Percentiles rank a stretch among this genome's conserved stretches.
Conservation (phyloP, 1,140 invertebrate species). For the Panagrolaimus sp. region DNA sequence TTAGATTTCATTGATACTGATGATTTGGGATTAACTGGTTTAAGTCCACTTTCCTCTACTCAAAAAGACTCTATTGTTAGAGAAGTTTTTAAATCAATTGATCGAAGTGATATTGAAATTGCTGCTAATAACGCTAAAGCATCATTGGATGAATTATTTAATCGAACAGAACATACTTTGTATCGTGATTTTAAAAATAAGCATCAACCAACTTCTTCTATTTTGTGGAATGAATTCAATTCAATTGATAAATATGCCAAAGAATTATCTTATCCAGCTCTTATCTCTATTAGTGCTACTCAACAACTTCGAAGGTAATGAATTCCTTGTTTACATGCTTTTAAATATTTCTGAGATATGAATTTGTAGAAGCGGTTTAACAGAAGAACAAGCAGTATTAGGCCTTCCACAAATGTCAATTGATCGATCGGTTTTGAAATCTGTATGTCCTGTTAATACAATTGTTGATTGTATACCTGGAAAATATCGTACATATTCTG, state of each 20-base stretch:
- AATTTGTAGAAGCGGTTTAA: conserved; percentile 9
- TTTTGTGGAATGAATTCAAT: conserved; percentile 41
- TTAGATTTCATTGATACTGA: conserved; percentile 19
- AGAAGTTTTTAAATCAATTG: background rate
- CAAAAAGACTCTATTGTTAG: background rate
- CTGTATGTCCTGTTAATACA: conserved; percentile 37
- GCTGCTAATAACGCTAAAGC: conserved; percentile 20
- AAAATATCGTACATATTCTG: conserved; percentile 70
- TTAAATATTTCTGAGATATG: conserved; percentile 13
- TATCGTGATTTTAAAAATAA: conserved; percentile 11
- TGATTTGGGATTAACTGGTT: conserved; percentile 10
- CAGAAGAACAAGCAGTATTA: conserved; percentile 15
- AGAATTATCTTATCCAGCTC: conserved; percentile 46
- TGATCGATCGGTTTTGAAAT: conserved; percentile 33
- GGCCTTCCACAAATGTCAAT: conserved; percentile 34
- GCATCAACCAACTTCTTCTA: conserved; percentile 27
- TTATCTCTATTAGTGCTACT: conserved; percentile 35
- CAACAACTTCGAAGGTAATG: conserved; percentile 29
- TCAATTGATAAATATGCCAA: conserved; percentile 42
- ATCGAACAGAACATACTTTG: conserved; percentile 2
- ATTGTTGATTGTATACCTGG: conserved; percentile 57
- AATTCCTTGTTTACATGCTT: background rate
- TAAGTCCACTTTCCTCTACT: background rate
- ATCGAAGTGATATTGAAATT: conserved; percentile 11
- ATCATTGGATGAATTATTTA: background rate